Conservation (phyloP, 2,113 vertebrate genomes). For the Lates calcarifer region DNA sequence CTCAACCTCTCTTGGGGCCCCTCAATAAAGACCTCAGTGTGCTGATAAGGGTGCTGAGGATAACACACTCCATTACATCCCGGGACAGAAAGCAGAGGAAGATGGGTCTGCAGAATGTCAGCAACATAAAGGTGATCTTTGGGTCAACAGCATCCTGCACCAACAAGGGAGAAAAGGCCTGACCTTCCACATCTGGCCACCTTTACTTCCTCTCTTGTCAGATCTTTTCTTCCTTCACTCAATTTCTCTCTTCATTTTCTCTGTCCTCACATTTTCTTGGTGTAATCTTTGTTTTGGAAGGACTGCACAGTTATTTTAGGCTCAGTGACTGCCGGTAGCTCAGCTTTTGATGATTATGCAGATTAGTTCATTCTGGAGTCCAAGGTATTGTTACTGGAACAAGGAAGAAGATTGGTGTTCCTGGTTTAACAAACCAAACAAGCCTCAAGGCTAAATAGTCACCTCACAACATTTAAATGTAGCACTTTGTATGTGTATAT, state of each 20-base stretch:
- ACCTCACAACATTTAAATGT: constrained; percentile 7
- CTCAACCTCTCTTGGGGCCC: constrained; percentile 10
- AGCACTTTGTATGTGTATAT: constrained; percentile 31
- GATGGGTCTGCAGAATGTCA: constrained; percentile 50
- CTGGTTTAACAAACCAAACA: constrained; percentile 10
- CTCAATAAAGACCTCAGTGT: constrained; percentile 14
- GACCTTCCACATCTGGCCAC: constrained; percentile 36
- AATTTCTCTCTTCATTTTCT: background rate
- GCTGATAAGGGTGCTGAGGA: constrained; percentile 35
- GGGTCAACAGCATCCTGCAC: constrained; percentile 25
- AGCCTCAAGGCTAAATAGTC: background rate
- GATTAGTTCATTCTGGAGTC: constrained; percentile 35
- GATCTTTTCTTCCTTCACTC: constrained; percentile 1
- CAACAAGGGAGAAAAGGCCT: background rate
- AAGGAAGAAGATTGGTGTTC: constrained; percentile 10
- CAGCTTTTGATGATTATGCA: constrained; percentile 22
- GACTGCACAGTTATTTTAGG: constrained; percentile 34
- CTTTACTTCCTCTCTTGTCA: constrained; percentile 19
- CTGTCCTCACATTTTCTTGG: background rate
- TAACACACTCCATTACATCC: constrained; percentile 18
- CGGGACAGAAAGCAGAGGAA: background rate
- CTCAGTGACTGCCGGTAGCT: constrained; percentile 6
- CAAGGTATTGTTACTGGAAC: constrained; percentile 26
- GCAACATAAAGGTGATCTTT: constrained; percentile 3
- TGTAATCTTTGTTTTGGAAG: constrained; percentile 1